Percentiles rank a stretch among this genome's conserved stretches.
phyloP scores from a whole-genome alignment of 1,140 invertebrate genomes.

The Drosophila sucinea region DNA sequence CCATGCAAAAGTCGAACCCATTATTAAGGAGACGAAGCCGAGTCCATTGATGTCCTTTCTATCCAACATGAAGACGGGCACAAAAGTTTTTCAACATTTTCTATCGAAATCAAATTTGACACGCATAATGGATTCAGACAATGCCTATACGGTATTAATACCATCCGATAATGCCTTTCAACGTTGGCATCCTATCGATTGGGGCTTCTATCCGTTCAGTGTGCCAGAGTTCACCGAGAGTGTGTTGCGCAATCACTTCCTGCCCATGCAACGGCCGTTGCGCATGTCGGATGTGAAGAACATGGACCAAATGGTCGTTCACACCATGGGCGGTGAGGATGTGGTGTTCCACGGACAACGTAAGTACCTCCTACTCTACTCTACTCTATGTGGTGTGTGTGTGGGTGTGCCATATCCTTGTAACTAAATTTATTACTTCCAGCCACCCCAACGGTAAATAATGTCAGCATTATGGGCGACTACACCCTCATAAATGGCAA shows the following conservation, averaged over 20 bases:
- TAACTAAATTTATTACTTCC: conserved; percentile 22
- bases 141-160: conserved; percentile 86
- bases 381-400: background rate
- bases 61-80: conserved; percentile 86
- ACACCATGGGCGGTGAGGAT: conserved; percentile 85
- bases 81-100: conserved; percentile 87
- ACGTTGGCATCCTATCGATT: conserved; percentile 88
- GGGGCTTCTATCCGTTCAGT: conserved; percentile 88
- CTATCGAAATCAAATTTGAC: conserved; percentile 86
- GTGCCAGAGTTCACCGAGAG: conserved; percentile 87
- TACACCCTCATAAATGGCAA: conserved; percentile 85
- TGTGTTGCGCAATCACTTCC: conserved; percentile 86
- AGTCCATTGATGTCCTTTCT: conserved; percentile 86
- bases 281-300: conserved; percentile 85
- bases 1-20: conserved; percentile 79
- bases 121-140: conserved; percentile 84
- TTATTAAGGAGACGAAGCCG: conserved; percentile 84
- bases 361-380: conserved; percentile 73
- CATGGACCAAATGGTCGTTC: conserved; percentile 83
- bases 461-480: conserved; percentile 85
- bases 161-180: conserved; percentile 87
- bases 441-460: conserved; percentile 85
- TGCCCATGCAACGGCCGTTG: conserved; percentile 84
- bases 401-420: conserved; percentile 23
- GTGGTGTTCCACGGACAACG: conserved; percentile 85